Percentiles rank a stretch among this genome's conserved stretches.
These are phyloP conservation scores for Malacoctenus gilli DNA, from an alignment of 2,797 vertebrate species.

Conservation along the genomic window DNA sequence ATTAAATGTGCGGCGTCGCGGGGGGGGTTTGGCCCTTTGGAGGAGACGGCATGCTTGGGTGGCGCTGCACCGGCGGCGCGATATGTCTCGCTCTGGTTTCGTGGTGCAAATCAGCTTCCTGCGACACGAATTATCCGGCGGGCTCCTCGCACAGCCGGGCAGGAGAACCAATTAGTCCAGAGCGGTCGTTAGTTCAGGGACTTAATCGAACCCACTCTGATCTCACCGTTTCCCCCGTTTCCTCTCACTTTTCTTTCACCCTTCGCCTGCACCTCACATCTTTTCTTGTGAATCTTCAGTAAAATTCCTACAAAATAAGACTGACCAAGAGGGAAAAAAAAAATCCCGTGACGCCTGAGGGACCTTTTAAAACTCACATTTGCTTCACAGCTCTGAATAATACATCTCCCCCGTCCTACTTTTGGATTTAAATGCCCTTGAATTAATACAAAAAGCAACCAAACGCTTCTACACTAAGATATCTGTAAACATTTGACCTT, in stretches of 20 bases:
- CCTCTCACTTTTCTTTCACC: not conserved
- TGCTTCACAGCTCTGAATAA: not conserved
- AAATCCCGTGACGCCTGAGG: not conserved
- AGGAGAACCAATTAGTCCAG: slow-evolving; percentile 26
- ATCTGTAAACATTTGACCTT: slow-evolving; percentile 33
- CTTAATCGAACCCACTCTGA: slow-evolving; percentile 7
- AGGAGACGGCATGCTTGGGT: not conserved
- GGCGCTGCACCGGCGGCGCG: not conserved
- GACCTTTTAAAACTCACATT: not conserved
- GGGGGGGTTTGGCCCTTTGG: not conserved
- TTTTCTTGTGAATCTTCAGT: too few species aligned
- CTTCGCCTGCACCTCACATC: not conserved
- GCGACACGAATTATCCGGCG: slow-evolving; percentile 32
- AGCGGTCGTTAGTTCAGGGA: slow-evolving; percentile 1
- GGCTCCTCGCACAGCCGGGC: slow-evolving; percentile 3
- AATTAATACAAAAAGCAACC: not conserved
- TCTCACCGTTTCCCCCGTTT: too few species aligned
- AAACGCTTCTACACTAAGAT: slow-evolving; percentile 1
- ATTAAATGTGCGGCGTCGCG: too few species aligned
- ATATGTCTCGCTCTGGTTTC: not conserved
- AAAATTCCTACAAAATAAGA: too few species aligned
- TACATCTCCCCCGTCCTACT: not conserved
- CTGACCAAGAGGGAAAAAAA: too few species aligned
- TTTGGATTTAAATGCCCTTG: not conserved
- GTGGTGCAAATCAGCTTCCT: slow-evolving; percentile 21